Percentiles rank a stretch among this genome's conserved stretches.
Evolutionary conservation across 2,113 vertebrate genomes (phyloP).

Genomic region (Pyrgilauda ruficollis): DNA sequence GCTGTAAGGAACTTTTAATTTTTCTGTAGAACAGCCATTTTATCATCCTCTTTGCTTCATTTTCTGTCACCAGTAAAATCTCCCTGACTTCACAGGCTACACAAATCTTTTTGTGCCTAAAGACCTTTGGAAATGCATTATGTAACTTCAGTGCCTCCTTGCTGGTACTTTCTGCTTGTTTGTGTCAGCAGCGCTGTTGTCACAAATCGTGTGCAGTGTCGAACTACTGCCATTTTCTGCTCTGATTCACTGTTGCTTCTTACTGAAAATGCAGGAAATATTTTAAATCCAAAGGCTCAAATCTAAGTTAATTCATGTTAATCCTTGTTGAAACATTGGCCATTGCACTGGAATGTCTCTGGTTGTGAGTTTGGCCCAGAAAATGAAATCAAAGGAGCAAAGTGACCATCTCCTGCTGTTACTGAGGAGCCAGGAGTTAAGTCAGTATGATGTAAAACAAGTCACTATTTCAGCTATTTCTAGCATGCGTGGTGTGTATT

Average conservation of each 20-base stretch:
- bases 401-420: background rate
- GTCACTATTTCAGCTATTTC: background rate
- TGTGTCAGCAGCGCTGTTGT: background rate
- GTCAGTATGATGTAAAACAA: background rate
- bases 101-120: background rate
- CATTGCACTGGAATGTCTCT: background rate
- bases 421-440: background rate
- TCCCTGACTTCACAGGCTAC: background rate
- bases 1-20: background rate
- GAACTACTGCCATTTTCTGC: background rate
- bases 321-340: background rate
- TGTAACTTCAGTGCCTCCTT: background rate
- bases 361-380: background rate
- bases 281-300: background rate
- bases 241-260: background rate
- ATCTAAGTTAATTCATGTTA: background rate
- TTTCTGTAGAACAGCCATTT: background rate
- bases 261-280: background rate
- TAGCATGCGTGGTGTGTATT: background rate
- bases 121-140: background rate
- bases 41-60: background rate
- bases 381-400: background rate
- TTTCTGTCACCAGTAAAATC: background rate
- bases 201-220: background rate
- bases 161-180: background rate